Evolutionary conservation across 1,140 invertebrate species (phyloP).

Genomic region (Homarus americanus): DNA sequence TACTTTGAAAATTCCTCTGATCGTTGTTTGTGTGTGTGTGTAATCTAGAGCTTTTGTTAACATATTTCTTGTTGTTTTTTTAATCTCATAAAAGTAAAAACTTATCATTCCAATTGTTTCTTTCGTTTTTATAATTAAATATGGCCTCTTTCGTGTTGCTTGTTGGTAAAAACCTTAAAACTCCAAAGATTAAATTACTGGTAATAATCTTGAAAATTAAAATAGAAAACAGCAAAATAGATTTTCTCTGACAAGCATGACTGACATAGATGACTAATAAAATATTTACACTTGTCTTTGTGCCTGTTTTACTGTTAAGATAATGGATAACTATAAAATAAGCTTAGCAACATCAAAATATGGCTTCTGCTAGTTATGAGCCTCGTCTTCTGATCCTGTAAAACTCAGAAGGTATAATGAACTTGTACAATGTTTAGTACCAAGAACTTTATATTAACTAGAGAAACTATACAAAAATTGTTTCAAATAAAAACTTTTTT

Average conservation of each 20-base stretch:
- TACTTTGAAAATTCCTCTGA: no score
- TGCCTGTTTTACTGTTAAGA: background rate
- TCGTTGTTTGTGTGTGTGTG: no score
- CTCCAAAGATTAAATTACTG: background rate
- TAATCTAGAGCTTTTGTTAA: no score
- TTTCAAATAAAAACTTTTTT: background rate
- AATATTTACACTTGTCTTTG: constrained; percentile 12
- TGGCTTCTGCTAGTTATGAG: background rate
- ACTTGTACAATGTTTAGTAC: background rate
- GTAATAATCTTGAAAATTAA: background rate
- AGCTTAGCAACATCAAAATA: background rate
- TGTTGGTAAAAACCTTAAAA: background rate
- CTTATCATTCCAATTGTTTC: no score
- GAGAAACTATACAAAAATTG: background rate
- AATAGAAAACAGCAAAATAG: background rate
- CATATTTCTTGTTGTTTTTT: no score
- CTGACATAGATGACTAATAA: background rate
- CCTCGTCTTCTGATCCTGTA: background rate
- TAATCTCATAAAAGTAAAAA: no score
- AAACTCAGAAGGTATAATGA: background rate
- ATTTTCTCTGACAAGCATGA: background rate
- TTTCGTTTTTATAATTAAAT: no score
- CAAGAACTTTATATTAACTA: background rate
- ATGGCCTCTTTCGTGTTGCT: no score
- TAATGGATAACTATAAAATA: background rate